phyloP scores from a whole-genome alignment of 2,888 invertebrate species.

The Crocallis elinguaria region DNA sequence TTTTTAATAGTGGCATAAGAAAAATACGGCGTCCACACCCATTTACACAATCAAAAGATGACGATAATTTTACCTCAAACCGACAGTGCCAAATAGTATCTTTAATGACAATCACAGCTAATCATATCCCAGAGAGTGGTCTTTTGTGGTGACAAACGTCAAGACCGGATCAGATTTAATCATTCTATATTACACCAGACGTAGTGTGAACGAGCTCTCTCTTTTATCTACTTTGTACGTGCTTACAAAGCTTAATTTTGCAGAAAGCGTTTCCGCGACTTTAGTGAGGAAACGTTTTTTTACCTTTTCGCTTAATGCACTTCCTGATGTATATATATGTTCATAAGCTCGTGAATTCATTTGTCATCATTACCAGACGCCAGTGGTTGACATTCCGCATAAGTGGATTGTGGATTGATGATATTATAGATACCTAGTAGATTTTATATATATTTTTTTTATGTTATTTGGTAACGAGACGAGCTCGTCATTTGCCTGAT shows the following conservation, averaged over 20 bases:
- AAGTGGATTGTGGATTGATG: not conserved
- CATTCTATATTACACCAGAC: not conserved
- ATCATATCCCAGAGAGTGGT: no score
- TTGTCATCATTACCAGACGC: conserved; percentile 5
- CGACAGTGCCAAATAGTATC: no score
- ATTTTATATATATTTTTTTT: no score
- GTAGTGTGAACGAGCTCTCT: conserved; percentile 7
- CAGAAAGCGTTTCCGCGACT: conserved; percentile 17
- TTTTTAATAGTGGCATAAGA: no score
- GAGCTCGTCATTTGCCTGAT: no score
- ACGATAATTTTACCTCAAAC: no score
- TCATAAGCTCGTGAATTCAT: conserved; percentile 15
- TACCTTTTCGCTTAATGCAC: conserved; percentile 22
- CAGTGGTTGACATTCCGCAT: conserved; percentile 4
- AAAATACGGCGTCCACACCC: no score
- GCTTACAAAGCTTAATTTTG: conserved; percentile 19
- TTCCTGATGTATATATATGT: conserved; percentile 25
- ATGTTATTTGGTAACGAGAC: no score
- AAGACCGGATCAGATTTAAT: not conserved
- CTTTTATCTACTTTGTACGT: conserved; percentile 24
- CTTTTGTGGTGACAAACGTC: no score
- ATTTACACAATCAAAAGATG: no score
- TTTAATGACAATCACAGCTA: no score
- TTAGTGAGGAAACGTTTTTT: conserved; percentile 30
- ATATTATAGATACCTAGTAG: no score